Conservation (phyloP, 2,113 vertebrate genomes). For the Colinus virginianus region DNA sequence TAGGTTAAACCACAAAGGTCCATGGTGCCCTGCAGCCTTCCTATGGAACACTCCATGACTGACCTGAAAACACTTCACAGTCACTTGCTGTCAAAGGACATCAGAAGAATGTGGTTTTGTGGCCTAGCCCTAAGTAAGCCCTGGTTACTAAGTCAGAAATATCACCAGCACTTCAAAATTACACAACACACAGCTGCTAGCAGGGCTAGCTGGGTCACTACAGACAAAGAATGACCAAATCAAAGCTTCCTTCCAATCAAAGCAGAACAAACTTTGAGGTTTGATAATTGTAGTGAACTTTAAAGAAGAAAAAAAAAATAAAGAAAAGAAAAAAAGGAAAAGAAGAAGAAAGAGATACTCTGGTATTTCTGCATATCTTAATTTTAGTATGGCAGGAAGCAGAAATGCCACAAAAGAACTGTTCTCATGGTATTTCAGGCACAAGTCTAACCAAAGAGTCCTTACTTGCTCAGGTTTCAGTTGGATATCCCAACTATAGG, state of each 20-base stretch:
- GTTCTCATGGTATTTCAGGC: slow-evolving; percentile 54
- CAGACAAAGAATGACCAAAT: neutral
- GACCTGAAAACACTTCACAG: neutral
- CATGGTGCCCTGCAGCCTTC: neutral
- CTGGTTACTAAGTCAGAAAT: neutral
- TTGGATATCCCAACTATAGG: neutral
- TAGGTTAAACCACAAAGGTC: neutral
- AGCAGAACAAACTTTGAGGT: neutral
- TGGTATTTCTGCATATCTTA: slow-evolving; percentile 28
- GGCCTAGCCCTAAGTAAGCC: neutral
- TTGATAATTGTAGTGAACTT: slow-evolving; percentile 10
- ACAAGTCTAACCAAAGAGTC: slow-evolving; percentile 10
- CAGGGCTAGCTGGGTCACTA: neutral
- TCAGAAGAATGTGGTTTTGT: neutral
- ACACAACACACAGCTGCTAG: neutral
- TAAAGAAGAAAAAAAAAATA: neutral
- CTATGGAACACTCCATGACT: neutral
- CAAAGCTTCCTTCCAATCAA: slow-evolving; percentile 50
- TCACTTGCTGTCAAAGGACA: neutral
- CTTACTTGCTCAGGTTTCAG: neutral
- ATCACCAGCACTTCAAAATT: neutral
- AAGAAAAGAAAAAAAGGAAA: neutral
- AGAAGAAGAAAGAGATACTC: neutral
- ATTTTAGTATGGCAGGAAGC: slow-evolving; percentile 54
- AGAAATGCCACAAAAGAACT: slow-evolving; percentile 30